Percentiles rank a stretch among this genome's conserved stretches.
These are phyloP conservation scores for Carlito syrichta DNA, from an alignment of 2,113 vertebrate species.

Conservation along the genomic window DNA sequence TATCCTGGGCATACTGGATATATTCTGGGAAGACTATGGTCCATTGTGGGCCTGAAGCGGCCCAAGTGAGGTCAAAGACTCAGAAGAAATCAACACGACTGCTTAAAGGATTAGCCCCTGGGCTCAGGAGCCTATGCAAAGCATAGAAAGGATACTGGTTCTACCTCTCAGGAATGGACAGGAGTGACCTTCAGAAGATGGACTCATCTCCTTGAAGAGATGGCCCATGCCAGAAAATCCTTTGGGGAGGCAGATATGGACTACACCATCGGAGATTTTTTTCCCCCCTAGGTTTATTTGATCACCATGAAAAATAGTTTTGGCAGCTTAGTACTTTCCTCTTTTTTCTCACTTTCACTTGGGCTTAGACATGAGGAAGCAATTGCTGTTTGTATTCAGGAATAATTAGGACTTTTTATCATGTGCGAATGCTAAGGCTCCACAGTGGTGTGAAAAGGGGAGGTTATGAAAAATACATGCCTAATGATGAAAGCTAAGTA, in stretches of 20 bases:
- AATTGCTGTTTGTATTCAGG: background rate
- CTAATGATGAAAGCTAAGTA: background rate
- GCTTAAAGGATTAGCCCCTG: background rate
- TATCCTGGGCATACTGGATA: background rate
- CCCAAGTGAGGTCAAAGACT: background rate
- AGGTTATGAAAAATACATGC: background rate
- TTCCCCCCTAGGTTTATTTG: background rate
- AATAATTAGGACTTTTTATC: background rate
- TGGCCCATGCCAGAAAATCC: background rate
- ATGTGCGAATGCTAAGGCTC: background rate
- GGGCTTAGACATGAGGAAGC: background rate
- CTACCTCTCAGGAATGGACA: background rate
- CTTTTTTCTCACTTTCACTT: background rate
- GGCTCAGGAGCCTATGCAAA: background rate
- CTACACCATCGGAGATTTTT: background rate
- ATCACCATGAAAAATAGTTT: background rate
- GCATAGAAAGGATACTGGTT: background rate
- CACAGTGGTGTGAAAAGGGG: background rate
- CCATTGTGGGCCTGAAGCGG: background rate
- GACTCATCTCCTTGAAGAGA: background rate
- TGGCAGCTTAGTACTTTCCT: background rate
- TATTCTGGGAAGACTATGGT: background rate
- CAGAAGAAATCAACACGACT: background rate
- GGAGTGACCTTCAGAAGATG: background rate
- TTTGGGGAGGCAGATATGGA: background rate